phyloP scores from a whole-genome alignment of 35 echinoderm and acorn worm species.

The Apostichopus parvimensis region DNA sequence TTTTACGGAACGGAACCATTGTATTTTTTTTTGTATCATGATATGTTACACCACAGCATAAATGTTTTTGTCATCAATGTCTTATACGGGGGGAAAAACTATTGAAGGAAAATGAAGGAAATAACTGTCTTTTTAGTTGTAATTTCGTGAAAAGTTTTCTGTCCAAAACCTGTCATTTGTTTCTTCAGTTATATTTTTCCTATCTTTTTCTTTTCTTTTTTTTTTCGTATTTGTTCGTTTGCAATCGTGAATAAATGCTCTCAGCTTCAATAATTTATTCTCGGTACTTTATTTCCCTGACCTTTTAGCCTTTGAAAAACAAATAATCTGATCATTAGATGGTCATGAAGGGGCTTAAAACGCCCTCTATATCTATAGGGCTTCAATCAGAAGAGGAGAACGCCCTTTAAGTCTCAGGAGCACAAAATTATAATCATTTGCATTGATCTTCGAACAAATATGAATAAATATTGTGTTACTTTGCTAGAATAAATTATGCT shows the following conservation, averaged over 20 bases:
- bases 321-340: background rate
- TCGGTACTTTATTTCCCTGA: background rate
- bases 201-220: background rate
- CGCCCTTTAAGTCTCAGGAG: no score
- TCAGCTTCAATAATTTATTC: slow-evolving; percentile 38
- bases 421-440: background rate
- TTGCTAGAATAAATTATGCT: slow-evolving; percentile 42
- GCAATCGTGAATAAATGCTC: slow-evolving; percentile 56
- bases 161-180: slow-evolving; percentile 28
- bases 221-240: slow-evolving; percentile 47
- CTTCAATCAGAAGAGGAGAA: background rate
- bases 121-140: background rate
- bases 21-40: slow-evolving; percentile 40
- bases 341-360: slow-evolving; percentile 45
- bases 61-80: slow-evolving; percentile 43
- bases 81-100: slow-evolving; percentile 47
- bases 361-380: background rate
- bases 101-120: slow-evolving; percentile 52
- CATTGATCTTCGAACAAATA: slow-evolving; percentile 6
- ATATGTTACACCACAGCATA: slow-evolving; percentile 46
- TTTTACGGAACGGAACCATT: slow-evolving; percentile 44
- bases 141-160: background rate
- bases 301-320: background rate
- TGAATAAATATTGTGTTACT: slow-evolving; percentile 35
- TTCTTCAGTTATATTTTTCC: background rate